Conservation (phyloP, 2,888 invertebrate genomes). For the Leptinotarsa tumamoca region DNA sequence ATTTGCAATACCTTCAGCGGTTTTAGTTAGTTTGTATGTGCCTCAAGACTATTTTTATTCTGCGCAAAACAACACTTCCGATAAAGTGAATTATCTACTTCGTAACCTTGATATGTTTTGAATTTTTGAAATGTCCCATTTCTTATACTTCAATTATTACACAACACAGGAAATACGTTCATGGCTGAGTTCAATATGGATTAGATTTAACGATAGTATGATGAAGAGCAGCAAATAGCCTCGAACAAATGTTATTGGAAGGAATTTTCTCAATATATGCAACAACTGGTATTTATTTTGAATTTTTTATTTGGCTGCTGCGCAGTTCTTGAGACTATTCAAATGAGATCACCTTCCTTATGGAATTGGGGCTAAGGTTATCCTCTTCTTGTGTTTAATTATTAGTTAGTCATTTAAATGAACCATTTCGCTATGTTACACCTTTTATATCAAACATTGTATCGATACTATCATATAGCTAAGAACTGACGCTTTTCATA, state of each 20-base stretch:
- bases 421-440: no score
- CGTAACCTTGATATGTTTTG: slow-evolving; percentile 5
- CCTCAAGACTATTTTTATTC: background rate
- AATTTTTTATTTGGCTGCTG: background rate
- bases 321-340: background rate
- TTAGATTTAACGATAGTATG: background rate
- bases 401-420: no score
- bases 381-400: background rate
- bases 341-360: slow-evolving; percentile 2
- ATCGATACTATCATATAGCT: no score
- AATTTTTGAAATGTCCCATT: background rate
- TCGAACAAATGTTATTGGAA: background rate
- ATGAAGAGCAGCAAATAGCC: background rate
- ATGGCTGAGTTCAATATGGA: background rate
- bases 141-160: background rate
- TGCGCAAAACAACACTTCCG: background rate
- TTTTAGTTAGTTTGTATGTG: no score
- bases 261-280: background rate
- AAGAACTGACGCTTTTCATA: no score
- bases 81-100: background rate
- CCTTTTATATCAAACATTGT: no score
- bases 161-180: background rate
- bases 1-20: no score
- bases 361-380: slow-evolving; percentile 5
- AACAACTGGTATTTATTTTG: background rate